Evolutionary conservation across 2,113 vertebrate genomes (phyloP).

Genomic region (Pangasianodon gigas): DNA sequence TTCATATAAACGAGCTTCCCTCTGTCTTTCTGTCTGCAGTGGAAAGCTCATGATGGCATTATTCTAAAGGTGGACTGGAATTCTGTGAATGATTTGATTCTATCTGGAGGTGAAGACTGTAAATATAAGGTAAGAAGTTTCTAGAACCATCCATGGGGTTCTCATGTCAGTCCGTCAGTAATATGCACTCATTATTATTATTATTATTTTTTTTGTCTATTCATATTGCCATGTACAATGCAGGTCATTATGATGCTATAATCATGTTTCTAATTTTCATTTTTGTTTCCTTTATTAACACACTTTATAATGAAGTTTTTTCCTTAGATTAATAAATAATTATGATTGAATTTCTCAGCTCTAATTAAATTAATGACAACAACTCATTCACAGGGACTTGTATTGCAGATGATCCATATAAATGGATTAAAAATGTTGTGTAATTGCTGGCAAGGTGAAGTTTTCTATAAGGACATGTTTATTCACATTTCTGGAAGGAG

Average conservation of each 20-base stretch:
- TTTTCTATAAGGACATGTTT: neutral
- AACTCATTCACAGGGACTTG: neutral
- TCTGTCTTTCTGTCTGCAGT: slow-evolving; percentile 72
- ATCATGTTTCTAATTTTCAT: neutral
- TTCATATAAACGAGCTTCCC: neutral
- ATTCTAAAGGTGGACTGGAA: slow-evolving; percentile 97
- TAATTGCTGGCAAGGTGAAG: neutral
- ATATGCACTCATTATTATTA: neutral
- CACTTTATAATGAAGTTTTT: neutral
- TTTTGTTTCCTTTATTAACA: neutral
- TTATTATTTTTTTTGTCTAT: too few species aligned
- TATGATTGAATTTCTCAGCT: too few species aligned
- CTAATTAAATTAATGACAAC: neutral
- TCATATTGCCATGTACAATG: neutral
- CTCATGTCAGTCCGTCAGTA: neutral
- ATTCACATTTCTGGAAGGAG: neutral
- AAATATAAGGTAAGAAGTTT: slow-evolving; percentile 86
- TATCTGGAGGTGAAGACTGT: slow-evolving; percentile 96
- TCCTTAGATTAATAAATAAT: too few species aligned
- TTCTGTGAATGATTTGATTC: slow-evolving; percentile 89
- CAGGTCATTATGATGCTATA: neutral
- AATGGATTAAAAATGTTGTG: neutral
- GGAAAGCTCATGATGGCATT: slow-evolving; percentile 95
- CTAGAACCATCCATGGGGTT: neutral
- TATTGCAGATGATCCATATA: neutral